Conservation (phyloP, 2,113 vertebrate genomes). For the Lipophrys pholis region DNA sequence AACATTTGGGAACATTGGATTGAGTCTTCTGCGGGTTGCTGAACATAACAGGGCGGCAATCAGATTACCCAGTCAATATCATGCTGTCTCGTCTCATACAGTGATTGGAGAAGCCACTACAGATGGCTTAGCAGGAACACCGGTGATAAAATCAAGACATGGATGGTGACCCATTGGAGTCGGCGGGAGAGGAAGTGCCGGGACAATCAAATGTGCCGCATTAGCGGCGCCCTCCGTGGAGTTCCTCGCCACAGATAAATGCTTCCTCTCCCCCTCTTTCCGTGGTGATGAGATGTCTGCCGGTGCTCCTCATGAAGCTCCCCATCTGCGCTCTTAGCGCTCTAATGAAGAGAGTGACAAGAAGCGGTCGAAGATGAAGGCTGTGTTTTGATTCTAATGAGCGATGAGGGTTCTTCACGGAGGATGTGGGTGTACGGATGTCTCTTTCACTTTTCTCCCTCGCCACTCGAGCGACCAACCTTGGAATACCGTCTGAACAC, state of each 20-base stretch:
- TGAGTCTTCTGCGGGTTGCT: not conserved
- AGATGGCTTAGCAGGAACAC: constrained; percentile 32
- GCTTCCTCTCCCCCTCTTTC: constrained; percentile 24
- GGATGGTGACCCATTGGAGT: constrained; percentile 30
- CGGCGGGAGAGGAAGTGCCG: constrained; percentile 31
- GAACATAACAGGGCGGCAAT: constrained; percentile 17
- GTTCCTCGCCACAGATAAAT: constrained; percentile 19
- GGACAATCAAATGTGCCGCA: constrained; percentile 39
- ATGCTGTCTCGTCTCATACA: constrained; percentile 36
- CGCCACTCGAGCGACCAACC: not conserved
- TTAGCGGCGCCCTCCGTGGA: constrained; percentile 33
- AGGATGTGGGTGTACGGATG: constrained; percentile 37
- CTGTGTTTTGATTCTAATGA: constrained; percentile 60
- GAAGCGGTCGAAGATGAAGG: constrained; percentile 14
- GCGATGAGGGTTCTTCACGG: constrained; percentile 45
- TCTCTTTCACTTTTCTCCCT: constrained; percentile 1
- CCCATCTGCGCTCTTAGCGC: constrained; percentile 45
- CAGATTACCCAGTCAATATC: constrained; percentile 52
- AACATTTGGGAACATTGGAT: constrained; percentile 1
- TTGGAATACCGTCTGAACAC: not conserved
- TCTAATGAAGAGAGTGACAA: constrained; percentile 54
- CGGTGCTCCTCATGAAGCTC: constrained; percentile 12
- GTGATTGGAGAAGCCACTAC: constrained; percentile 48
- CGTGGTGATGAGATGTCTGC: constrained; percentile 10
- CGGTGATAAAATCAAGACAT: constrained; percentile 46